phyloP scores from a whole-genome alignment of 1,140 invertebrate species.

The Cylas formicarius region DNA sequence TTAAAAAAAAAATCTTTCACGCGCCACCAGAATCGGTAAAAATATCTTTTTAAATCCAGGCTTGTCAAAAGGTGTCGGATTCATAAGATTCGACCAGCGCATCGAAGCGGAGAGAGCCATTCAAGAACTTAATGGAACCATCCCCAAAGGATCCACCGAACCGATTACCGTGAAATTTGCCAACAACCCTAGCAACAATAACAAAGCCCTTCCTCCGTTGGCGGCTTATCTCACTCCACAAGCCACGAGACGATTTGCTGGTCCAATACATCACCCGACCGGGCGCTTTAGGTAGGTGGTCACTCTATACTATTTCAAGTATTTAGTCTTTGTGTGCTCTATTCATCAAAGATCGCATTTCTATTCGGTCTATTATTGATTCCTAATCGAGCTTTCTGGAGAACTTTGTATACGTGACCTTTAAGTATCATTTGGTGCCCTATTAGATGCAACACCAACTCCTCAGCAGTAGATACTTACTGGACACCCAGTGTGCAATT shows the following conservation, averaged over 20 bases:
- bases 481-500: too few relatives aligned
- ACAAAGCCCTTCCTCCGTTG: conserved; percentile 82
- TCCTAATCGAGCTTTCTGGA: too few relatives aligned
- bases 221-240: conserved; percentile 87
- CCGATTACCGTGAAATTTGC: conserved; percentile 99
- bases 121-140: conserved; percentile 94
- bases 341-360: too few relatives aligned
- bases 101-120: conserved; percentile 96
- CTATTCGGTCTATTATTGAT: too few relatives aligned
- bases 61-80: conserved; percentile 97
- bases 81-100: conserved; percentile 97
- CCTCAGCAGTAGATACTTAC: too few relatives aligned
- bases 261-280: conserved; percentile 86
- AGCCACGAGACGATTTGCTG: conserved; percentile 74
- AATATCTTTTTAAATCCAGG: conserved; percentile 57
- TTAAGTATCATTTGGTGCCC: too few relatives aligned
- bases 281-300: conserved; percentile 77
- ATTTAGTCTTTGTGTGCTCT: too few relatives aligned
- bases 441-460: too few relatives aligned
- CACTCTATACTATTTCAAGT: too few relatives aligned
- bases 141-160: conserved; percentile 91
- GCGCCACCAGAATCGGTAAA: too few relatives aligned
- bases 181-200: conserved; percentile 95
- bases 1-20: too few relatives aligned
- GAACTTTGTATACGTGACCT: too few relatives aligned